Conservation (phyloP, 2,888 invertebrate species). For the Heliconius hortense region DNA sequence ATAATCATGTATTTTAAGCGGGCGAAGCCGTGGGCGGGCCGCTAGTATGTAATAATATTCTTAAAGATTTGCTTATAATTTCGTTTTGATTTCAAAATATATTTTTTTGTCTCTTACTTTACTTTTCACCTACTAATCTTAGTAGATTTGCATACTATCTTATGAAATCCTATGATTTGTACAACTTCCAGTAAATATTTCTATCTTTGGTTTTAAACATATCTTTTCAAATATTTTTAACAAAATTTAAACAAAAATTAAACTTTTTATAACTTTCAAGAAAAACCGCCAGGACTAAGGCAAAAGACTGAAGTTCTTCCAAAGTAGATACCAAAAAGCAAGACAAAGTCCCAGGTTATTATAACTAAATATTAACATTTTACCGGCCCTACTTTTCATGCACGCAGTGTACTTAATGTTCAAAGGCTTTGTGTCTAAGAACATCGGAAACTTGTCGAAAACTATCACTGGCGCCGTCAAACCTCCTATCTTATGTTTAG, state of each 20-base stretch:
- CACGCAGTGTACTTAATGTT: constrained; percentile 38
- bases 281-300: not conserved
- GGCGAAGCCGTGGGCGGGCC: too few relatives aligned
- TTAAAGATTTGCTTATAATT: too few relatives aligned
- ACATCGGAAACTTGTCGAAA: constrained; percentile 41
- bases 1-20: too few relatives aligned
- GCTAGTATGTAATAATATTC: too few relatives aligned
- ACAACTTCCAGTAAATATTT: too few relatives aligned
- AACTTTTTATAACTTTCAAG: not conserved
- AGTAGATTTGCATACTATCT: too few relatives aligned
- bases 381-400: constrained; percentile 35
- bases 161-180: too few relatives aligned
- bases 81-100: too few relatives aligned
- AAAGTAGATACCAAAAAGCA: constrained; percentile 17
- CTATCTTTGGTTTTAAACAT: too few relatives aligned
- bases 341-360: constrained; percentile 17
- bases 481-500: constrained; percentile 33
- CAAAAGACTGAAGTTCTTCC: not conserved
- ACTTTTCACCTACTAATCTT: too few relatives aligned
- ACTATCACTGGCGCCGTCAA: constrained; percentile 36
- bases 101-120: too few relatives aligned
- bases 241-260: not conserved
- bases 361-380: constrained; percentile 30
- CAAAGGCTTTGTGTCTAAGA: constrained; percentile 40
- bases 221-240: too few relatives aligned